These are phyloP conservation scores for Syndactyla subalaris DNA, from an alignment of 2,797 vertebrate genomes.

Conservation along the genomic window DNA sequence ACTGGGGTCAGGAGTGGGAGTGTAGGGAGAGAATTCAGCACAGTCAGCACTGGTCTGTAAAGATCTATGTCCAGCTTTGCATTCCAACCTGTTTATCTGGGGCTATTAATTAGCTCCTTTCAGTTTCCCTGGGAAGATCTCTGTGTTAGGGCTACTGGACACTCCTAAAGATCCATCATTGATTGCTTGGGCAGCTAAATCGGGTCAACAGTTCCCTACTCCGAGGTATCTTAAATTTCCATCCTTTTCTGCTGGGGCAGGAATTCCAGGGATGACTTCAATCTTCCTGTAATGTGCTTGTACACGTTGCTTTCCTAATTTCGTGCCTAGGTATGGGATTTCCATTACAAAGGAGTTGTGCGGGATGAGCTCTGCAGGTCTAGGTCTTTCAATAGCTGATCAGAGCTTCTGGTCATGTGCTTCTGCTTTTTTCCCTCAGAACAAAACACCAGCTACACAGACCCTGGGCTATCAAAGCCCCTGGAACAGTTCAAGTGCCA, in stretches of 20 bases:
- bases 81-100: slow-evolving; percentile 17
- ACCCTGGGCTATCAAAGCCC: slow-evolving; percentile 41
- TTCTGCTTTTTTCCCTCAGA: slow-evolving; percentile 5
- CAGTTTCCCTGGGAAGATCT: slow-evolving; percentile 4
- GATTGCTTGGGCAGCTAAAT: slow-evolving; percentile 18
- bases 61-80: slow-evolving; percentile 24
- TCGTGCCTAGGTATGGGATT: slow-evolving; percentile 38
- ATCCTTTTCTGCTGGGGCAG: slow-evolving; percentile 39
- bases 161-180: not conserved
- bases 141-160: not conserved
- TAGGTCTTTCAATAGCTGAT: slow-evolving; percentile 36
- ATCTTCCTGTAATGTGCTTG: not conserved
- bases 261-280: not conserved
- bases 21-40: not conserved
- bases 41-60: not conserved
- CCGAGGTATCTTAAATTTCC: not conserved
- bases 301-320: slow-evolving; percentile 3
- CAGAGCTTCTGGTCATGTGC: slow-evolving; percentile 41
- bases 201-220: not conserved
- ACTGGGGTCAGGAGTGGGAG: not conserved
- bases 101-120: slow-evolving; percentile 40
- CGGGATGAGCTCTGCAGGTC: slow-evolving; percentile 11
- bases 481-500: slow-evolving; percentile 53
- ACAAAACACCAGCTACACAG: slow-evolving; percentile 40
- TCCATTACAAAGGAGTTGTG: slow-evolving; percentile 49